Base-by-base conservation (phyloP, 2,113 vertebrate genomes). In the Callionymus lyra region DNA sequence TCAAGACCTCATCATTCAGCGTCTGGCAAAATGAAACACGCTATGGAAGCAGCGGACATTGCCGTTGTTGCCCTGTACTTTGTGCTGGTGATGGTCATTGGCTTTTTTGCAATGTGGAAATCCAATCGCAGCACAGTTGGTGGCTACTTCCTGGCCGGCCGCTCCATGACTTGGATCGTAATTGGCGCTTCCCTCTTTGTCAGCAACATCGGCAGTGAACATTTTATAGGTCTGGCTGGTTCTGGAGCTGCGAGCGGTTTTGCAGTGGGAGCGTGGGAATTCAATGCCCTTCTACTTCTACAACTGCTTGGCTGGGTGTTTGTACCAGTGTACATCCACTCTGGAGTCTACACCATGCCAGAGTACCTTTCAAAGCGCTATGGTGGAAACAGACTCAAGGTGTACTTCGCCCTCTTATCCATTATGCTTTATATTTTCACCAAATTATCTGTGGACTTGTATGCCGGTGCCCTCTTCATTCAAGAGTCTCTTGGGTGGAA, bases 171-270 rank as follows among this genome's bases (percentile, higher is more conserved):
- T 11, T 97, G 95, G 94, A 75, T 88, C 40, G 90, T 93, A 38
- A 77, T 99, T 38, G 95, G 95, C 44, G 92, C 95, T 57, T 99
- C 95, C 12, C 87, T 99, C 41, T 99, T 99, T 71, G 95, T 99
- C 78, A 99, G 95, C 85, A 99, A 99, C 86, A 98, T 99, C 68
- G 95, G 95, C 83, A 99, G 95, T 54, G 95, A 99, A 81, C 95
- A 99, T 79, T 99, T 99, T 86, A 97, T 99, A 78, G 95, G 95
- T 72, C 87, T 99, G 60, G 94, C 95, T 55, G 95, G 95, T 67
- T 97, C 95, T 31, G 95, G 95, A 84, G 94, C 95, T 18, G 95
- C 92, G 0, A 97, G 95, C 53, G 95, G 95, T 77, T 96, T 90
- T 82, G 95, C 95, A 52, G 95, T 99, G 41, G 94, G 91, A 35